A percentile compares a stretch with the other conserved stretches of the same genome.
Evolutionary conservation across 2,888 invertebrate species (phyloP).

Genomic region (Lydus trimaculatus): DNA sequence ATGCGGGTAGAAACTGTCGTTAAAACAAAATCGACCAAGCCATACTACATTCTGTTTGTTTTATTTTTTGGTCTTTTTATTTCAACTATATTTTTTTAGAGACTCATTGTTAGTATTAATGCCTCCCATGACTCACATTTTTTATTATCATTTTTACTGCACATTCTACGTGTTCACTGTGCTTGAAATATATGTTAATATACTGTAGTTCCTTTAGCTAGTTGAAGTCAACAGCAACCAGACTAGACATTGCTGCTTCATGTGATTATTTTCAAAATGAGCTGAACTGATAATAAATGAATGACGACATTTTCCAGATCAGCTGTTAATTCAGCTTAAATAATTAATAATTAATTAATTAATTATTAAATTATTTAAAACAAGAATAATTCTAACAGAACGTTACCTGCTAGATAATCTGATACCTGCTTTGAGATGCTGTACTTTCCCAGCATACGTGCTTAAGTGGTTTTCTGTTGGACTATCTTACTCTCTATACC

Average conservation of each 20-base stretch:
- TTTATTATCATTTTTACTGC: background rate
- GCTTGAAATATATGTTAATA: background rate
- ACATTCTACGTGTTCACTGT: background rate
- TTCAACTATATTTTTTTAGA: conserved; percentile 9
- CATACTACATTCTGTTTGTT: background rate
- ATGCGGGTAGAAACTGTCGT: conserved; percentile 7
- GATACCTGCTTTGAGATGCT: conserved; percentile 1
- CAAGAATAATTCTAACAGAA: background rate
- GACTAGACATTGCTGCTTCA: background rate
- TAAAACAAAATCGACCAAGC: conserved; percentile 9
- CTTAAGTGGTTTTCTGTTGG: conserved; percentile 27
- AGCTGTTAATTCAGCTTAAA: no score
- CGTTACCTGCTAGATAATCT: background rate
- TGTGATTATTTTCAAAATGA: background rate
- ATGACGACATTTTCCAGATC: no score
- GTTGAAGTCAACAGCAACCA: background rate
- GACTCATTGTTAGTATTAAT: background rate
- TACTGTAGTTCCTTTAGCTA: background rate
- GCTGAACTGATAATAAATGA: no score
- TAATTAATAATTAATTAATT: background rate
- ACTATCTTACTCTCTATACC: conserved; percentile 21
- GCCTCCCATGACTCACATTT: background rate
- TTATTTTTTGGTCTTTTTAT: background rate
- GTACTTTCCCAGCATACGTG: conserved; percentile 13
- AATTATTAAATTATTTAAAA: background rate